These are phyloP conservation scores for Triplophysa bombifrons DNA, from an alignment of 2,797 vertebrate species.

Conservation along the genomic window DNA sequence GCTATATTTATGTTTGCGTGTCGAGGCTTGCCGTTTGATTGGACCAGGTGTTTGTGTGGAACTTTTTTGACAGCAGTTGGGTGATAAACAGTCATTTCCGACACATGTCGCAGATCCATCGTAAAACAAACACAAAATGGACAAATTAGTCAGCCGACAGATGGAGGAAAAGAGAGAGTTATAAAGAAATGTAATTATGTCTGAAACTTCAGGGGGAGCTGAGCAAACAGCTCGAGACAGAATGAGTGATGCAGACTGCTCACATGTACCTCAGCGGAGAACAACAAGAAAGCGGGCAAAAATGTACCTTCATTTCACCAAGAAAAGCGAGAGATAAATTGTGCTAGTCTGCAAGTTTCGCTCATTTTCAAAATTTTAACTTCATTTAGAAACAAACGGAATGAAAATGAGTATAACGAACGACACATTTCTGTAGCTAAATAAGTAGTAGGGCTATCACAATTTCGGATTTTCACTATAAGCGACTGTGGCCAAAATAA, in stretches of 20 bases:
- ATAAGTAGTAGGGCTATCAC: too few relatives aligned
- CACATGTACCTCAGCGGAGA: background rate
- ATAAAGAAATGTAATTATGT: slow-evolving; percentile 25
- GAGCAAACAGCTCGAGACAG: slow-evolving; percentile 9
- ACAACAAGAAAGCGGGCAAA: background rate
- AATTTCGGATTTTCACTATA: too few relatives aligned
- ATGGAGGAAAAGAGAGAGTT: slow-evolving; percentile 48
- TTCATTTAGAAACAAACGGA: too few relatives aligned
- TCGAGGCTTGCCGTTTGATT: slow-evolving; percentile 47
- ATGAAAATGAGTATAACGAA: too few relatives aligned
- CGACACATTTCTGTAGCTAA: too few relatives aligned
- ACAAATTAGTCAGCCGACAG: slow-evolving; percentile 61
- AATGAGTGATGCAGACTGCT: slow-evolving; percentile 48
- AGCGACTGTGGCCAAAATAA: too few relatives aligned
- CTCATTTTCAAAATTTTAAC: too few relatives aligned
- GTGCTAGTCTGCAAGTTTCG: background rate
- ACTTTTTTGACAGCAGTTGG: slow-evolving; percentile 63
- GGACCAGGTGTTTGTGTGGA: slow-evolving; percentile 62
- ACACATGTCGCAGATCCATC: slow-evolving; percentile 63
- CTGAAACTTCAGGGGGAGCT: slow-evolving; percentile 6
- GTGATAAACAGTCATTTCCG: slow-evolving; percentile 64
- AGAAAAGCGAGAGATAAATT: background rate
- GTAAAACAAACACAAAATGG: slow-evolving; percentile 56
- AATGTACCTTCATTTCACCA: background rate
- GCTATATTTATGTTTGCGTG: background rate